Percentiles rank a stretch among this genome's conserved stretches.
Evolutionary conservation across 2,797 vertebrate genomes (phyloP).

Genomic region (Bryconaethiops microstoma): DNA sequence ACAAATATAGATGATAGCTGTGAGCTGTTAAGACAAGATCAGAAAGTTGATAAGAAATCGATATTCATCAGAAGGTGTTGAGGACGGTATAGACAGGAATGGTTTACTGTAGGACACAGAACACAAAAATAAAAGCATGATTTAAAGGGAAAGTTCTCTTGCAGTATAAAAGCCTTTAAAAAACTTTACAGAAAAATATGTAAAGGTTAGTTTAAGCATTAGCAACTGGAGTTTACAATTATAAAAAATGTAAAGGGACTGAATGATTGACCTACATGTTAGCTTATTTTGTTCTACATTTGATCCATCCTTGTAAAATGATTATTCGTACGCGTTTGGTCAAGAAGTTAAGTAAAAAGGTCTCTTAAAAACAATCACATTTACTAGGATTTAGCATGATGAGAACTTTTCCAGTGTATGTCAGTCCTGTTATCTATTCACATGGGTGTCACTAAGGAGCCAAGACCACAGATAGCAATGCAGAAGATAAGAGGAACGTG

Average conservation of each 20-base stretch:
- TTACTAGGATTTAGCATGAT: background rate
- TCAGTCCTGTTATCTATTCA: background rate
- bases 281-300: background rate
- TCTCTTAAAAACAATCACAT: background rate
- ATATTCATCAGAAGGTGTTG: background rate
- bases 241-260: background rate
- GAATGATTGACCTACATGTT: background rate
- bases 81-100: background rate
- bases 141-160: background rate
- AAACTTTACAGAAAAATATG: background rate
- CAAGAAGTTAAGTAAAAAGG: background rate
- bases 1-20: too few species aligned
- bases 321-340: background rate
- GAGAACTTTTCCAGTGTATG: background rate
- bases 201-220: background rate
- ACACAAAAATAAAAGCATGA: background rate
- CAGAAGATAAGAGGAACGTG: conserved; percentile 80
- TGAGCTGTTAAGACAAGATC: too few species aligned
- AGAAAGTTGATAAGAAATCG: background rate
- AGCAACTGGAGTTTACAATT: background rate
- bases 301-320: background rate
- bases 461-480: conserved; percentile 79
- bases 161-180: background rate
- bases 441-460: conserved; percentile 58
- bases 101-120: background rate